A percentile compares a stretch with the other conserved stretches of the same genome.
These are phyloP conservation scores for Theocolax elegans DNA, from an alignment of 1,140 invertebrate genomes.

Conservation along the genomic window DNA sequence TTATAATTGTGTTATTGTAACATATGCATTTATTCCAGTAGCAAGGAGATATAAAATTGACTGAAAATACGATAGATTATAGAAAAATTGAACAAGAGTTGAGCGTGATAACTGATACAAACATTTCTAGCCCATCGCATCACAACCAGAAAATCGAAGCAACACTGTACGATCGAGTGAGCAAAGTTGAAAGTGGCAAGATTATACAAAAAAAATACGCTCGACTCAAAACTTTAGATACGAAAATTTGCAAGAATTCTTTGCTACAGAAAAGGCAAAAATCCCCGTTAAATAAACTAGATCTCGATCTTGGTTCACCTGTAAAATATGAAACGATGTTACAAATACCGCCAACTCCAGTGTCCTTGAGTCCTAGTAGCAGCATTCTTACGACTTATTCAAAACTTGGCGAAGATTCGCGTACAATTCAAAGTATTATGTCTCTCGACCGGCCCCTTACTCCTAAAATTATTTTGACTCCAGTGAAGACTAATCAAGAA, in stretches of 20 bases:
- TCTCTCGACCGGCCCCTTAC: conserved; percentile 22
- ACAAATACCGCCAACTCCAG: conserved; percentile 18
- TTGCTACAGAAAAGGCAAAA: neutral
- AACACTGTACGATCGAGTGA: conserved; percentile 29
- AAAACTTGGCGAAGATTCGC: conserved; percentile 18
- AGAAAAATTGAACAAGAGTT: conserved; percentile 12
- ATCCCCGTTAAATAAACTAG: neutral
- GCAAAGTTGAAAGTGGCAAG: conserved; percentile 26
- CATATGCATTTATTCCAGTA: too few species aligned
- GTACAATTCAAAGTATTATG: neutral
- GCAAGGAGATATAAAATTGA: too few species aligned
- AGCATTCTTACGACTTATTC: neutral
- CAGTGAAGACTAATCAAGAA: neutral
- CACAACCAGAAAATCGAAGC: conserved; percentile 4
- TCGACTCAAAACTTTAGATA: conserved; percentile 21
- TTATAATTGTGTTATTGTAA: too few species aligned
- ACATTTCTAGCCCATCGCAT: neutral
- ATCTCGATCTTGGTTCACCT: neutral
- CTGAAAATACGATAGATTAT: conserved; percentile 12
- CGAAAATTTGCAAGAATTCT: neutral
- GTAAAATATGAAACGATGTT: conserved; percentile 4
- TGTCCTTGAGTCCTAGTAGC: conserved; percentile 19
- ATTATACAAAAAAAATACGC: conserved; percentile 39
- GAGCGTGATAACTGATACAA: conserved; percentile 7
- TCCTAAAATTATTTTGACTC: conserved; percentile 27